Base-by-base conservation (phyloP, 2,888 invertebrate genomes). In the Lumbricus terrestris region DNA sequence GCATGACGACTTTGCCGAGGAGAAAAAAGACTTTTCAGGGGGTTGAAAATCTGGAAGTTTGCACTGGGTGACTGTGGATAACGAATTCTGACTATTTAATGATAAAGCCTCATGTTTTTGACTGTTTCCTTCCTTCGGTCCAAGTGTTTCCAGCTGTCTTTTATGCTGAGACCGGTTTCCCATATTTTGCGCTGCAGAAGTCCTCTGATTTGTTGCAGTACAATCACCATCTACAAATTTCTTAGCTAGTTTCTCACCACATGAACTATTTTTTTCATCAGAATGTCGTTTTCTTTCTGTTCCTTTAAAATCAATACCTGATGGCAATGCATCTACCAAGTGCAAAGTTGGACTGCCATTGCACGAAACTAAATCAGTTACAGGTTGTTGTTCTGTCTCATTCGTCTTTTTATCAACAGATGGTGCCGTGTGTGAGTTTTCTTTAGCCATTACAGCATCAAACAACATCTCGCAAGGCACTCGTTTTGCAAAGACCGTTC, bases 381-480 rank as follows among this genome's bases (percentile, higher is more conserved):
- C 69, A 29, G n/a, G 69, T n/a, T 69, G 69, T n/a, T 69, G 29
- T 69, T 29, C 69, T 18, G 34, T 35, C 23, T 85, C 16, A 85
- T 18, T 34, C 16, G 34, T 37, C 1, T 85, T 37, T 15, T 85
- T 35, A 34, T 35, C 37, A 85, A 6, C 16, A 18, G 85, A 35
- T 35, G 85, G 23, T 34, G 85, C 37, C 23, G 37, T 35, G 20
- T 85, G 85, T 20, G 85, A 35, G 23, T 85, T 37, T 37, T 85
- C 85, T 85, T 85, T 85, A 35, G 34, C 37, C 37, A 85, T 37
- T 35, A 85, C 35, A 35, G 85, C 34, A 85, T 85, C 85, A 85
- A 85, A 85, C 85, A 85, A 85, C 37, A 85, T 37, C 37, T 85
- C 85, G 16, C 85, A 85, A 85, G 85, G 85, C 85, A 85, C 85